Evolutionary conservation across 2,113 vertebrate genomes (phyloP).

Genomic region (Sturnus vulgaris): DNA sequence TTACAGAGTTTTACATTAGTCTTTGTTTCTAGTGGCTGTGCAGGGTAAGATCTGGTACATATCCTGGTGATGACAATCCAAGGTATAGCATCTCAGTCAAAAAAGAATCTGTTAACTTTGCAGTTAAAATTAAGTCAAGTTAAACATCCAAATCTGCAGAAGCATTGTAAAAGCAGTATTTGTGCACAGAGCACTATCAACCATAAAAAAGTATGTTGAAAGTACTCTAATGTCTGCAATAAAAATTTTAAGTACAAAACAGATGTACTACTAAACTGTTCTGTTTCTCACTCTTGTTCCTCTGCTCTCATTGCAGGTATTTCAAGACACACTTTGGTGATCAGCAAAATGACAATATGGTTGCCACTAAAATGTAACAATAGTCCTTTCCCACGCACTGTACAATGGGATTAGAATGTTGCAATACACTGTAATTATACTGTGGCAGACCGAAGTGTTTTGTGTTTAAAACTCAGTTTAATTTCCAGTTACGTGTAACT

Average conservation of each 20-base stretch:
- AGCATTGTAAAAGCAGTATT: not conserved
- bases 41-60: not conserved
- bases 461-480: not conserved
- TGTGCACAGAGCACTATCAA: not conserved
- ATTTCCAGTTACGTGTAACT: not conserved
- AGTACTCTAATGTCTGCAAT: not conserved
- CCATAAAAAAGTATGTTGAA: not conserved
- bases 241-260: not conserved
- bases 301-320: not conserved
- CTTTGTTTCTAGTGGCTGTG: not conserved
- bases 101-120: not conserved
- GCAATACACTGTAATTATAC: not conserved
- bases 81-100: not conserved
- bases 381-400: not conserved
- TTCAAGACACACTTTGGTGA: not conserved
- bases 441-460: not conserved
- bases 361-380: not conserved
- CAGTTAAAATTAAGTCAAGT: not conserved
- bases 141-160: not conserved
- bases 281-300: not conserved
- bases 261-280: not conserved
- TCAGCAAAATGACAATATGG: not conserved
- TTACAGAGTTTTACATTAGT: not conserved
- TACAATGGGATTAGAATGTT: not conserved
- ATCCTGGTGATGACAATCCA: not conserved